Evolutionary conservation across 1,140 invertebrate species (phyloP), one percentile per base, ranked within the genome.

Genomic region (Trichonephila clavipes): DNA sequence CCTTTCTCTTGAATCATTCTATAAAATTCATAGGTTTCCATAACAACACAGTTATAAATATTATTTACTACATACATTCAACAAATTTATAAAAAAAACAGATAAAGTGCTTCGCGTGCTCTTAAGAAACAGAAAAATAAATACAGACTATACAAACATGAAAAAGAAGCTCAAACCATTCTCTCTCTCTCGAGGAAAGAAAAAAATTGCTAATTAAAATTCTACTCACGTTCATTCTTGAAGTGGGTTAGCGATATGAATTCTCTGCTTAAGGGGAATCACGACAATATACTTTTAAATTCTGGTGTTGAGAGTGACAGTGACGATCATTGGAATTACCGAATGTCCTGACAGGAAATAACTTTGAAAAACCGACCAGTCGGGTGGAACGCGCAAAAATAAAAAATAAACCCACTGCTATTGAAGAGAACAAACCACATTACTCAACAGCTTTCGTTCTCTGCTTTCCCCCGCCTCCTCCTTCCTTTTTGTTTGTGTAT

Each of bases 291-390:
- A 58, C 44, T 44, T 5, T 59, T 40, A 21, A 85, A 21, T n/a
- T n/a, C 51, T 10, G 7, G 7, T 51, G 83, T 1, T 10, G 64
- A 66, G 16, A 64, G 61, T 19, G 59, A 88, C 86, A 64, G 21
- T 66, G 14, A 34, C 40, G 61, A 40, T 24, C 69, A 16, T 28
- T 14, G 28, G 14, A 72, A 72, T 72, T n/a, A 72, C n/a, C 28
- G 66, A 72, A 61, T 72, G 66, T 62, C 64, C 51, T n/a, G 19
- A 62, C 88, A 89, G 88, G 88, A 89, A 89, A 89, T 24, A 77
- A 89, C 64, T 89, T 88, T 89, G 66, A 58, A 77, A 51, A 89
- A 59, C 40, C 66, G 19, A 77, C 88, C 88, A 89, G 66, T 89
- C 88, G 88, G 62, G 88, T 28, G 62, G 40, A 89, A 72, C 88